phyloP scores from a whole-genome alignment of 2,113 vertebrate genomes.

The Eretmochelys imbricata region DNA sequence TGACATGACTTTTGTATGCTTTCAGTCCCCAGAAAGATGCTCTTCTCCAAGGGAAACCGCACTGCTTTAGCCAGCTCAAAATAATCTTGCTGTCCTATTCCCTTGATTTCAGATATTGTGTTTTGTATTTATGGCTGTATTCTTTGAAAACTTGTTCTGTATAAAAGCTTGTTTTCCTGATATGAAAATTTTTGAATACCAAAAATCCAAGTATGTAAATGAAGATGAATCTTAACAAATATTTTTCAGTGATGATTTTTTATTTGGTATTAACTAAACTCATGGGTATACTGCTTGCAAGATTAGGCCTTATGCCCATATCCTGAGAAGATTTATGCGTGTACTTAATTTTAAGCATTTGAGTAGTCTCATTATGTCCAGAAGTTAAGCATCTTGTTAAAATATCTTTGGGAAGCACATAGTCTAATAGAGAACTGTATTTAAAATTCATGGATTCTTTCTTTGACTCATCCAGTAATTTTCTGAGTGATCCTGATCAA shows the following conservation, averaged over 20 bases:
- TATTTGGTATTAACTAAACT: background rate
- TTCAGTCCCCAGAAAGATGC: background rate
- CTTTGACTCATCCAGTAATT: background rate
- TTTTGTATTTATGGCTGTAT: background rate
- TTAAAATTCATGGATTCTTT: background rate
- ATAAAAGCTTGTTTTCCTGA: background rate
- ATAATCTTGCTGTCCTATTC: background rate
- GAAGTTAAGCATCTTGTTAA: background rate
- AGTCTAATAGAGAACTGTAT: background rate
- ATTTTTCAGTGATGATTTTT: background rate
- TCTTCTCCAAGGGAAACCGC: background rate
- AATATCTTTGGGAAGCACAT: background rate
- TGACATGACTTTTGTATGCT: background rate
- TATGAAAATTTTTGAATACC: background rate
- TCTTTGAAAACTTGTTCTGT: background rate
- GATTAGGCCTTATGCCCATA: background rate
- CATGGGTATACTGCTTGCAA: background rate
- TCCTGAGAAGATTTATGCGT: background rate
- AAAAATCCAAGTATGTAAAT: background rate
- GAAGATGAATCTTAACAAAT: background rate
- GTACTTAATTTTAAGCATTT: conserved; percentile 6
- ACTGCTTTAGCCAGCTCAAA: background rate
- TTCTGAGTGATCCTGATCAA: background rate
- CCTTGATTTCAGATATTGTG: background rate
- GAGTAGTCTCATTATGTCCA: background rate